A percentile compares a stretch with the other conserved stretches of the same genome.
Conservation (phyloP, 2,888 invertebrate genomes). For the Mimumesa dahlbomi region DNA sequence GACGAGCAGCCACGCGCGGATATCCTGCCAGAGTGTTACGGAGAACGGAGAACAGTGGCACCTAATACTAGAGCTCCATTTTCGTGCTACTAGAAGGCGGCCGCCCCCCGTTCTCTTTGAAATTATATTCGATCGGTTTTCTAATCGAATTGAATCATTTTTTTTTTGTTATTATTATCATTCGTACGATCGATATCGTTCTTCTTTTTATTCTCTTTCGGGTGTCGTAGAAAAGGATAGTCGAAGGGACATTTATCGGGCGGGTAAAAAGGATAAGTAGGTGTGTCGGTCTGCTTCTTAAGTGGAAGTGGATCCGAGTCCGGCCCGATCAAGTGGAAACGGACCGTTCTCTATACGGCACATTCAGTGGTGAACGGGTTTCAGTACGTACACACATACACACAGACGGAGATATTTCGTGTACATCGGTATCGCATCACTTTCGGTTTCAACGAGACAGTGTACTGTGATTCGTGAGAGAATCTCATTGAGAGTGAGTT, state of each 20-base stretch:
- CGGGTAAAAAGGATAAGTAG: neutral
- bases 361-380: conserved; percentile 49
- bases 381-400: neutral
- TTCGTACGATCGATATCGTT: too few species aligned
- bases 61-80: conserved; percentile 58
- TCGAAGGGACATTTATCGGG: neutral
- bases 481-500: conserved; percentile 47
- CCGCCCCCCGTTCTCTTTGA: too few species aligned
- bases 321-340: conserved; percentile 43
- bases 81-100: conserved; percentile 39
- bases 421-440: conserved; percentile 24
- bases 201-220: too few species aligned
- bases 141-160: neutral
- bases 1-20: conserved; percentile 65
- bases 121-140: neutral
- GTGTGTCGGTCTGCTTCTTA: conserved; percentile 30
- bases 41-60: conserved; percentile 62
- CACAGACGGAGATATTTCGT: too few species aligned
- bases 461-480: conserved; percentile 62
- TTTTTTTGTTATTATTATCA: too few species aligned
- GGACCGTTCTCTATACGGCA: conserved; percentile 33
- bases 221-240: neutral
- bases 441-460: conserved; percentile 59
- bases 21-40: conserved; percentile 65
- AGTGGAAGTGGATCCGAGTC: conserved; percentile 51